Conservation (phyloP, 2,797 vertebrate genomes). For the Atherinosoma microstoma region DNA sequence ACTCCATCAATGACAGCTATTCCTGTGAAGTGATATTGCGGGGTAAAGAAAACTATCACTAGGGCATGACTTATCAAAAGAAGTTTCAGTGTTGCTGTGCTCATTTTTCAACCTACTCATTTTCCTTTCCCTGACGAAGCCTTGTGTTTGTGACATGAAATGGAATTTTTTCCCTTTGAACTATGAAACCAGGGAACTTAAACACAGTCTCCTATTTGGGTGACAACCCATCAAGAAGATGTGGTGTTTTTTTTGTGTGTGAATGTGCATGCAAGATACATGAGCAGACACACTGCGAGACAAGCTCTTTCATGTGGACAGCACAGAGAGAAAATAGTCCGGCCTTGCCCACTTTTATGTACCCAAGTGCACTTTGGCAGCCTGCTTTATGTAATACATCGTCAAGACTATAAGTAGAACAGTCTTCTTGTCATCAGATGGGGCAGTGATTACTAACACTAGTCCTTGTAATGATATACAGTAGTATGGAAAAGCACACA, state of each 20-base stretch:
- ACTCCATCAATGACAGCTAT: constrained; percentile 39
- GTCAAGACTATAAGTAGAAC: constrained; percentile 44
- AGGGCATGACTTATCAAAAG: constrained; percentile 59
- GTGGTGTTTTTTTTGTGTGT: constrained; percentile 10
- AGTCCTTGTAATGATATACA: not conserved
- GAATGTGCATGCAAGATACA: constrained; percentile 7
- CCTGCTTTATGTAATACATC: constrained; percentile 45
- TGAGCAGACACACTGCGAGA: constrained; percentile 23
- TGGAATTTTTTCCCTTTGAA: constrained; percentile 53
- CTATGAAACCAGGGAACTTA: constrained; percentile 44
- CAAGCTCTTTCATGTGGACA: constrained; percentile 43
- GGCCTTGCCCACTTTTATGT: constrained; percentile 45
- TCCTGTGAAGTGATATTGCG: constrained; percentile 49
- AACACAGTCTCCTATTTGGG: constrained; percentile 40
- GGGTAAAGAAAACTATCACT: constrained; percentile 35
- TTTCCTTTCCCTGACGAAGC: constrained; percentile 42
- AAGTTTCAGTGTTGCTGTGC: constrained; percentile 30
- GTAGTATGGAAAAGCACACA: not conserved
- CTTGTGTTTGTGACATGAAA: constrained; percentile 54
- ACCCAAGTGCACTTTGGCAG: constrained; percentile 37
- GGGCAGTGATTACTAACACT: constrained; percentile 1
- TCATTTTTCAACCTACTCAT: constrained; percentile 50
- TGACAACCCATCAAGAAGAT: constrained; percentile 25
- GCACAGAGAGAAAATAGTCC: constrained; percentile 22
- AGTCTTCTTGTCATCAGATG: not conserved